A percentile compares a stretch with the other conserved stretches of the same genome.
phyloP scores from a whole-genome alignment of 2,888 invertebrate species.

The Patella ulyssiponensis region DNA sequence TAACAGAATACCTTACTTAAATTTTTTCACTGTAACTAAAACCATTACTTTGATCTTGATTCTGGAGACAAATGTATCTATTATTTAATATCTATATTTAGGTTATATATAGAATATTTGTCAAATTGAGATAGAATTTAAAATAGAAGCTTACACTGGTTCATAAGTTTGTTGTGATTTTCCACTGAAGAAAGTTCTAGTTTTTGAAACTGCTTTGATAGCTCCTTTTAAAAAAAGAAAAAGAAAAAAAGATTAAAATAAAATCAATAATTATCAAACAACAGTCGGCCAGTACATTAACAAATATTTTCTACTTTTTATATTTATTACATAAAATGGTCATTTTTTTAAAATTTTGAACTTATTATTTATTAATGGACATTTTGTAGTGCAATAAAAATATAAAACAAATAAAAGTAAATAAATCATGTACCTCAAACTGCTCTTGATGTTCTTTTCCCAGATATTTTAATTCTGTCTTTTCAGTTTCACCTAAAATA shows the following conservation, averaged over 20 bases:
- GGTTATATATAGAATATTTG: background rate
- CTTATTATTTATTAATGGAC: background rate
- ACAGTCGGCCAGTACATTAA: too few relatives aligned
- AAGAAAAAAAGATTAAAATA: background rate
- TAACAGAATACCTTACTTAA: too few relatives aligned
- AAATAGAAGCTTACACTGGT: conserved; percentile 49
- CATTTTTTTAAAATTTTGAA: too few relatives aligned
- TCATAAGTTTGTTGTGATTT: conserved; percentile 45
- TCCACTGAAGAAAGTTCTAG: conserved; percentile 47
- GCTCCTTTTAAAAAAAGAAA: conserved; percentile 42
- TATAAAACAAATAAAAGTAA: background rate
- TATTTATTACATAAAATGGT: too few relatives aligned
- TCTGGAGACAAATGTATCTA: too few relatives aligned
- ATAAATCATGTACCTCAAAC: conserved; percentile 52
- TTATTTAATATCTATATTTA: too few relatives aligned
- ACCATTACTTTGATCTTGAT: too few relatives aligned
- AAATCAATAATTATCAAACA: background rate
- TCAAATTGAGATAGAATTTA: background rate
- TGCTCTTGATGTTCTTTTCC: conserved; percentile 56
- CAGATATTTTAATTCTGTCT: conserved; percentile 55
- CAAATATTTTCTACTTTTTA: too few relatives aligned
- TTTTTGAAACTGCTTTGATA: conserved; percentile 50
- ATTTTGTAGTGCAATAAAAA: background rate
- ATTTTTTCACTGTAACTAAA: too few relatives aligned
- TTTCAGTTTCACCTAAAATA: conserved; percentile 60